A percentile compares a stretch with the other conserved stretches of the same genome.
phyloP scores from a whole-genome alignment of 2,797 vertebrate species.

The Xenentodon cancila region DNA sequence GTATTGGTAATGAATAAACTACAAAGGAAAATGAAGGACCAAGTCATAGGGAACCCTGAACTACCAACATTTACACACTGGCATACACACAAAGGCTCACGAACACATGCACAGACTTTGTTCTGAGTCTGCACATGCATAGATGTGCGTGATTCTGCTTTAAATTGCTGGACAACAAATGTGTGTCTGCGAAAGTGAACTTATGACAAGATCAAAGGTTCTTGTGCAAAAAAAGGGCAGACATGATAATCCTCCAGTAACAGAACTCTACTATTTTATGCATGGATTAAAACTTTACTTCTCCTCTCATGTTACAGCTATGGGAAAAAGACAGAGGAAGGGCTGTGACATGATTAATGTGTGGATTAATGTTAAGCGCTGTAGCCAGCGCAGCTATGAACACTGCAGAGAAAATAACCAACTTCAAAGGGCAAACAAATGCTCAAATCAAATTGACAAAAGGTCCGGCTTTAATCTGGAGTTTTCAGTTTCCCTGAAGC shows the following conservation, averaged over 20 bases:
- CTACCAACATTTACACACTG: no score
- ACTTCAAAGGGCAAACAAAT: slow-evolving; percentile 54
- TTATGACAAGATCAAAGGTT: slow-evolving; percentile 53
- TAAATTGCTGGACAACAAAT: slow-evolving; percentile 24
- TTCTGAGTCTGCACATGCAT: slow-evolving; percentile 5
- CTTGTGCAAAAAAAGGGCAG: slow-evolving; percentile 38
- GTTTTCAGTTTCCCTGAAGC: slow-evolving; percentile 14
- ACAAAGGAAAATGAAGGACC: no score
- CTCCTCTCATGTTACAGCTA: slow-evolving; percentile 39
- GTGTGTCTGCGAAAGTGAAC: neutral
- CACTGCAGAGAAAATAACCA: slow-evolving; percentile 52
- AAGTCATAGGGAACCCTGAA: no score
- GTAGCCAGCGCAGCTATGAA: slow-evolving; percentile 46
- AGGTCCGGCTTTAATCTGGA: slow-evolving; percentile 32
- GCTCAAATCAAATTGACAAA: slow-evolving; percentile 32
- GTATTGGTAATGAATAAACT: no score
- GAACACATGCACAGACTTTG: neutral
- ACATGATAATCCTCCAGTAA: slow-evolving; percentile 57
- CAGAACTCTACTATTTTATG: slow-evolving; percentile 62
- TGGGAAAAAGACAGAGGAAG: slow-evolving; percentile 41
- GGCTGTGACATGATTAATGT: slow-evolving; percentile 54
- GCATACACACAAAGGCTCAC: neutral
- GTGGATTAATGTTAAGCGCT: slow-evolving; percentile 67
- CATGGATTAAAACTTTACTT: slow-evolving; percentile 61
- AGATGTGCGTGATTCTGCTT: slow-evolving; percentile 17